Evolutionary conservation across 1,140 invertebrate genomes (phyloP), one percentile per base, ranked within the genome.

Genomic region (Apis cerana): DNA sequence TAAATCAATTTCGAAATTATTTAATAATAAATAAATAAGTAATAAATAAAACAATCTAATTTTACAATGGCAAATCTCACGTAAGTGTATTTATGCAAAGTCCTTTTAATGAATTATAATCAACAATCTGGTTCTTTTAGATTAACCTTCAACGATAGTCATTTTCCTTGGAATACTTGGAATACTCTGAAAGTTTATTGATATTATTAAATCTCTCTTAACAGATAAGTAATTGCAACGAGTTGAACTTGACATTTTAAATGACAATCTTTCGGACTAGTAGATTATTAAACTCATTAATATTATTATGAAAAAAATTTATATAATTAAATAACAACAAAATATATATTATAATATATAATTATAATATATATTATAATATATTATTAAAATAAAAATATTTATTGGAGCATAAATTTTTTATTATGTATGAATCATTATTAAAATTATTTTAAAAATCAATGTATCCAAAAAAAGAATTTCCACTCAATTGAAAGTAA

Each of bases 201-300:
- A 65, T 54, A 27, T 76, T 76, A 65, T 50, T 43, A 65, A 65
- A 33, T 13, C 56, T 33, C 9, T n/a, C n/a, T n/a, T 19, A 56
- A 23, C 56, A 61, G n/a, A 64, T 48, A 75, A 80, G 52, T 52
- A 61, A 52, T 65, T 65, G 61, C 33, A 75, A 74, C 48, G 9
- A 13, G 70, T 65, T 54, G 70, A 75, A 80, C 50, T 61, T 75
- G 70, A 65, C 52, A 80, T 83, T 62, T 52, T n/a, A 33, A 69
- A 69, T 61, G 4, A 79, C 33, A 23, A 67, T 27, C 15, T 52
- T 59, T 52, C 23, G 17, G 17, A 23, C 3, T n/a, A 11, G 27
- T 23, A 8, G 69, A 33, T 61, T 9, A 65, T 61, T 33, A 64
- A 17, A n/a, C 5, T 21, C 1, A 27, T 50, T 1, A 5, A 2